Base-by-base conservation (phyloP, 2,797 vertebrate species). In the Holocentrus rufus region DNA sequence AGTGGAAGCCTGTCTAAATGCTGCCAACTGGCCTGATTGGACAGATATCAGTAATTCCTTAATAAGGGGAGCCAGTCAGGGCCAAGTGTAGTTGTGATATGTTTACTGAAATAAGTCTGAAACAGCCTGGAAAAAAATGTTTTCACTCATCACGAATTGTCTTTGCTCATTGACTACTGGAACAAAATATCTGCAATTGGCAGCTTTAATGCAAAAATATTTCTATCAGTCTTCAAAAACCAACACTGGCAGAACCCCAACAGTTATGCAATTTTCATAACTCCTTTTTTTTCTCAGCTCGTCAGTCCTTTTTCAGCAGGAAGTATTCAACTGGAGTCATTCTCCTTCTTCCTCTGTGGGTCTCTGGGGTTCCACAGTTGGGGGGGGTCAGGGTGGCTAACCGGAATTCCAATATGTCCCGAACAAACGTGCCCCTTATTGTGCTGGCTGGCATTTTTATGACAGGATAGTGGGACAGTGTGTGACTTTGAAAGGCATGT, bases 401-500 rank as follows among this genome's bases (percentile, higher is more conserved):
- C 74, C 66, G 69, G 83, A 89, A 87, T 88, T 83, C 69, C 74
- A 71, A 76, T 77, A 60, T 1, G 31, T 74, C 72, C 49, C 25
- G 13, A 68, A 88, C 89, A 91, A 91, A 90, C 82, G 74, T 18
- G 7, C 69, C 80, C 64, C 84, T 87, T 50, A 80, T 84, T 82
- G 72, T 87, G 74, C 65, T 4, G 70, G 74, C 62, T 80, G 85
- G 85, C 82, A 81, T 88, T 89, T 91, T 90, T 89, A 90, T 89
- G 87, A 87, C 82, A 84, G 87, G 83, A 84, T 86, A 81, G 65
- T 73, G 81, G 53, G 60, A 36, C 27, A 49, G 69, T 72, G 34
- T 74, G 76, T 88, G 78, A 85, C 59, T 61, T 77, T 73, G 86
- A 83, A 85, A 85, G 66, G 81, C 83, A 80, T 79, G 83, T 79